A percentile compares a stretch with the other conserved stretches of the same genome.
phyloP scores from a whole-genome alignment of 2,888 invertebrate species.

The Punctoribates punctum region DNA sequence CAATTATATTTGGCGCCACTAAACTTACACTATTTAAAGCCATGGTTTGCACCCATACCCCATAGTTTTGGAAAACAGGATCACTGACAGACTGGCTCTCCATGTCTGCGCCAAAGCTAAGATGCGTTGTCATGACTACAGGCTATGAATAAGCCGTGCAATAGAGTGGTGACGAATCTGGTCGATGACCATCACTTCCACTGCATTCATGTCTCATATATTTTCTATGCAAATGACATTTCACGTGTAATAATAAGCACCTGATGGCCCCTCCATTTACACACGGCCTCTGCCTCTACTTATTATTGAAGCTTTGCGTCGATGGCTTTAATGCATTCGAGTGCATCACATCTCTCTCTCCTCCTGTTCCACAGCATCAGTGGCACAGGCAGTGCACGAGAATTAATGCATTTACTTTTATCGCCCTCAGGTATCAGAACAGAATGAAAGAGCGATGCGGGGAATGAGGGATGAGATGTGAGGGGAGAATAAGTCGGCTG shows the following conservation, averaged over 20 bases:
- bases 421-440: slow-evolving; percentile 26
- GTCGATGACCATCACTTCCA: slow-evolving; percentile 4
- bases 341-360: slow-evolving; percentile 6
- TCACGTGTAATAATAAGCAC: slow-evolving; percentile 31
- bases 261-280: slow-evolving; percentile 3
- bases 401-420: slow-evolving; percentile 28
- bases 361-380: background rate
- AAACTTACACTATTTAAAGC: background rate
- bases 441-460: slow-evolving; percentile 1
- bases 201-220: slow-evolving; percentile 1
- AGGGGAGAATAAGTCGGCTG: slow-evolving; percentile 8
- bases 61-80: background rate
- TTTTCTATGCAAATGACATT: slow-evolving; percentile 22
- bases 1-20: slow-evolving; percentile 12
- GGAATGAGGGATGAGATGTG: slow-evolving; percentile 9
- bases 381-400: slow-evolving; percentile 1
- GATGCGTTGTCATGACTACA: slow-evolving; percentile 22
- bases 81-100: background rate
- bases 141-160: background rate
- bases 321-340: slow-evolving; percentile 17
- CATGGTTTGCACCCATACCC: background rate
- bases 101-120: background rate
- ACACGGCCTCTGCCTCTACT: background rate
- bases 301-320: background rate
- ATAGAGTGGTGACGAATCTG: slow-evolving; percentile 15